Conservation (phyloP, 2,797 vertebrate species). For the Siniperca undulata region DNA sequence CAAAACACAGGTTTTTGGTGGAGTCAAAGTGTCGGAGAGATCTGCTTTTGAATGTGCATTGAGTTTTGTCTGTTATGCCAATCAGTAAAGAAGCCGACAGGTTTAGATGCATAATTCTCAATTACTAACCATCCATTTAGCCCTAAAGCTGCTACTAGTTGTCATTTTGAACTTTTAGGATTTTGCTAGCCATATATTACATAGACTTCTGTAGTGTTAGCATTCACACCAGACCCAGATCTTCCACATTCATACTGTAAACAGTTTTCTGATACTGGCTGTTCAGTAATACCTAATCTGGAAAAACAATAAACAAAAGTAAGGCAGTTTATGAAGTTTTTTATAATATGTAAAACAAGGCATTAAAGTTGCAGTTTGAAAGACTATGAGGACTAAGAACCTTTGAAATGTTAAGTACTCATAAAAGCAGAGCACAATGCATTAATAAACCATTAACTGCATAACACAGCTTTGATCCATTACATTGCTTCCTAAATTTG, state of each 20-base stretch:
- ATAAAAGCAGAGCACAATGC: constrained; percentile 28
- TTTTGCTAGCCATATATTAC: not conserved
- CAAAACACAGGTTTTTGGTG: not conserved
- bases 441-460: constrained; percentile 58
- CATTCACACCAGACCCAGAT: not conserved
- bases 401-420: constrained; percentile 56
- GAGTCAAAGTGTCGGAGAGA: not conserved
- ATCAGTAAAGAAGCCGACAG: not conserved
- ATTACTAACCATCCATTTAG: not conserved
- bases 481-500: constrained; percentile 34
- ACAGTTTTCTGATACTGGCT: not conserved
- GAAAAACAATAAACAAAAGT: constrained; percentile 22
- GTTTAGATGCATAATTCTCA: not conserved
- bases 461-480: constrained; percentile 41
- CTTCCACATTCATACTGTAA: not conserved
- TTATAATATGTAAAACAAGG: constrained; percentile 25
- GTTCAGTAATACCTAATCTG: constrained; percentile 4
- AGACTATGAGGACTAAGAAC: constrained; percentile 23
- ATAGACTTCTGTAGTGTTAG: not conserved
- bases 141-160: not conserved
- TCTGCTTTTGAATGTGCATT: too few relatives aligned
- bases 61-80: not conserved
- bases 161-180: not conserved
- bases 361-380: constrained; percentile 23
- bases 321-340: not conserved